These are phyloP conservation scores for Sebastolobus altivelis DNA, from an alignment of 2,797 vertebrate species.

Conservation along the genomic window DNA sequence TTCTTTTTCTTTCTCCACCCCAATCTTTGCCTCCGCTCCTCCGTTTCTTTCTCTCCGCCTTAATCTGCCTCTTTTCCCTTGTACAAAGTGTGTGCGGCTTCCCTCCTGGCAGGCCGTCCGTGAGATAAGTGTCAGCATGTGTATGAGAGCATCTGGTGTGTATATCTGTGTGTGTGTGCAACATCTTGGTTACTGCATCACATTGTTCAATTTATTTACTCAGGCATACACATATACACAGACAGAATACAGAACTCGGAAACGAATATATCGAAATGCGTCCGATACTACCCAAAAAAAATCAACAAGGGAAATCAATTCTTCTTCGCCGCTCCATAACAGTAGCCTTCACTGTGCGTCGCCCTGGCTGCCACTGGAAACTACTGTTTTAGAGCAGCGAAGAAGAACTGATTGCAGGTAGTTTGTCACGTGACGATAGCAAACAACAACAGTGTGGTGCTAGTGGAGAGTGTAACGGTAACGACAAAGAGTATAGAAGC, in stretches of 20 bases:
- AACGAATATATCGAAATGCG: too few species aligned
- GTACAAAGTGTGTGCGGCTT: constrained; percentile 37
- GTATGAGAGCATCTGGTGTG: constrained; percentile 32
- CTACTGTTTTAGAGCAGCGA: too few species aligned
- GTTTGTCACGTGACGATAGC: too few species aligned
- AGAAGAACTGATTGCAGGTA: too few species aligned
- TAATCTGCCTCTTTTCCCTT: constrained; percentile 5
- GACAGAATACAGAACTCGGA: background rate
- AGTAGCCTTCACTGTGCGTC: too few species aligned
- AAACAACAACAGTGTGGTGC: too few species aligned
- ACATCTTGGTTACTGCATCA: constrained; percentile 12
- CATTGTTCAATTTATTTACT: background rate
- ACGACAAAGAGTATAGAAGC: too few species aligned
- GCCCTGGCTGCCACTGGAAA: too few species aligned
- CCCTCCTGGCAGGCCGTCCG: constrained; percentile 49
- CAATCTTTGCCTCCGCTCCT: constrained; percentile 6
- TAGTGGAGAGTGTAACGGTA: too few species aligned
- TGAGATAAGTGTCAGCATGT: constrained; percentile 61
- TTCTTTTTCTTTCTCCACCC: background rate
- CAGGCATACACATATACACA: background rate
- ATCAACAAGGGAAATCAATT: too few species aligned
- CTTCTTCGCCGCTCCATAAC: too few species aligned
- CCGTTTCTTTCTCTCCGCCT: background rate
- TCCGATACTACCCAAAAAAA: too few species aligned
- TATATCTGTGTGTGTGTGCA: background rate